Base-by-base conservation (phyloP, 2,888 invertebrate genomes). In the Hirtodrosophila trivittata region DNA sequence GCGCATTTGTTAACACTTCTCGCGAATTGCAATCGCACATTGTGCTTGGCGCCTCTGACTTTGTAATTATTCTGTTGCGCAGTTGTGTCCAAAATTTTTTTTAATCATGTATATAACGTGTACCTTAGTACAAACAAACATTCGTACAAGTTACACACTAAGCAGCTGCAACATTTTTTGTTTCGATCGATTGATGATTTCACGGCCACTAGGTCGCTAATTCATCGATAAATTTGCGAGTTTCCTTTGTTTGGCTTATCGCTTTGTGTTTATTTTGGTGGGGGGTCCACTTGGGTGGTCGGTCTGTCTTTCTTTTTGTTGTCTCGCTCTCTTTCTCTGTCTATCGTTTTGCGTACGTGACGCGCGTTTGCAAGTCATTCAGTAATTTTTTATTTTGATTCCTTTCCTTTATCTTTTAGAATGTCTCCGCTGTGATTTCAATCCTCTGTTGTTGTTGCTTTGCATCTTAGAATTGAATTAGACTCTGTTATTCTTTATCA, bases 1-100 rank as follows among this genome's bases (percentile, higher is more conserved):
- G 21, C 28, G 21, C 30, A 49, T 75, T 73, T 60, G 54, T 52
- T 60, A 66, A 64, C 75, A 77, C 75, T 49, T 75, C 57, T 50
- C 37, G 47, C 21, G 30, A 65, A 47, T 55, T 75, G 57, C 75
- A 75, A 51, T 73, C 66, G 63, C 54, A 69, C 60, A 67, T 64
- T 10, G 35, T 18, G 12, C 18, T 41, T 43, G 54, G 37, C 59
- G 57, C 51, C 51, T 64, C 52, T 75, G 64, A 66, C 62, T 75
- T 74, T 77, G 63, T 60, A 67, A 62, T 81, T 83, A 59, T 67
- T 75, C 55, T 67, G 67, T 70, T 80, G 80, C 80, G 84, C 77
- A 84, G 84, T 80, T 76, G 42, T 16, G 37, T 32, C 32, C 49
- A 62, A 30, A 45, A 60, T 71, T 62, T 43, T 49, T 66, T 52